These are phyloP conservation scores for Thalassophryne amazonica DNA, from an alignment of 2,797 vertebrate species.

Conservation along the genomic window DNA sequence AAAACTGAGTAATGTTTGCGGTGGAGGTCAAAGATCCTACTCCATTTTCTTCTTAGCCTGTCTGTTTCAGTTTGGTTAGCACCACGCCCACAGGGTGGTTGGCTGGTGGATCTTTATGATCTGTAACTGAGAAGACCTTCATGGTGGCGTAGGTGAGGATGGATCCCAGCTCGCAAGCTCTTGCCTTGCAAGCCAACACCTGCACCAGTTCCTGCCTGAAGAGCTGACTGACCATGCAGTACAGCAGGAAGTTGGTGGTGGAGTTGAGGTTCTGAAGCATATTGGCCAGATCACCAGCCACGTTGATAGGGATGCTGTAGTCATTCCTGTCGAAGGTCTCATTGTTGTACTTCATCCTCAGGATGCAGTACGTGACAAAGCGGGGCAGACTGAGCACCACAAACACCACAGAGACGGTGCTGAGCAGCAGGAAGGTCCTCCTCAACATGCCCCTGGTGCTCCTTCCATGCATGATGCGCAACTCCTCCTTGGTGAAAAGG, in stretches of 20 bases:
- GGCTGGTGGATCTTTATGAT: conserved; percentile 13
- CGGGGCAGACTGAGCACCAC: conserved; percentile 76
- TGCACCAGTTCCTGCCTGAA: conserved; percentile 71
- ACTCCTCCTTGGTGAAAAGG: conserved; percentile 77
- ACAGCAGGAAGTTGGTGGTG: conserved; percentile 81
- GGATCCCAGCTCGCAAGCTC: conserved; percentile 38
- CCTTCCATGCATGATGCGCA: conserved; percentile 51
- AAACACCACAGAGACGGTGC: conserved; percentile 70
- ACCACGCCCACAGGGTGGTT: conserved; percentile 32
- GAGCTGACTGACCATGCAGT: conserved; percentile 75
- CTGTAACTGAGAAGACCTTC: conserved; percentile 70
- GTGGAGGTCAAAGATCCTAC: neutral
- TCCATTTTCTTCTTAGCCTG: conserved; percentile 7
- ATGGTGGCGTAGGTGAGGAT: conserved; percentile 61
- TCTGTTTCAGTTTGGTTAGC: conserved; percentile 55
- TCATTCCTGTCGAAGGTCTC: conserved; percentile 70
- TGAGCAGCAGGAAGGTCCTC: conserved; percentile 73
- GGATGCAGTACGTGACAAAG: conserved; percentile 80
- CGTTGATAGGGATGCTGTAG: conserved; percentile 73
- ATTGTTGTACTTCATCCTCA: conserved; percentile 75
- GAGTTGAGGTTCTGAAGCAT: conserved; percentile 85
- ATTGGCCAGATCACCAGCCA: conserved; percentile 74
- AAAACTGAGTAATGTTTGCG: too few species aligned
- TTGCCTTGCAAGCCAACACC: conserved; percentile 43
- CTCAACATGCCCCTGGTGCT: conserved; percentile 56